A percentile compares a stretch with the other conserved stretches of the same genome.
phyloP scores from a whole-genome alignment of 1,140 invertebrate species.

The Hesperophylax magnus region DNA sequence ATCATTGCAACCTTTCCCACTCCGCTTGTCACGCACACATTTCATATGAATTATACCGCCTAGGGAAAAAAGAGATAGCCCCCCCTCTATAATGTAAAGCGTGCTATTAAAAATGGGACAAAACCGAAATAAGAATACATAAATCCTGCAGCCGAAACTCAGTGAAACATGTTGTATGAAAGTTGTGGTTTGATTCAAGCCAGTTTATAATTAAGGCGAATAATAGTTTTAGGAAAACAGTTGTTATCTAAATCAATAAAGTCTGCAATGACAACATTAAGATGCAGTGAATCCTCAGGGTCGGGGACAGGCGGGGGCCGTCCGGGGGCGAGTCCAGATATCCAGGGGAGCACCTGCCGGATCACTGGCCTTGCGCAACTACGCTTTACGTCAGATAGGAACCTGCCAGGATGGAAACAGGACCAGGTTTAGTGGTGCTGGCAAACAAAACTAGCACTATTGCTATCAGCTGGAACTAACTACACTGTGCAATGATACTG shows the following conservation, averaged over 20 bases:
- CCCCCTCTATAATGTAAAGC: no score
- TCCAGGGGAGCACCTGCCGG: constrained; percentile 70
- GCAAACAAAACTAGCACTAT: background rate
- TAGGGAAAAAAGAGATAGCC: no score
- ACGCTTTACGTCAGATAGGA: constrained; percentile 63
- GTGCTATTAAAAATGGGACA: no score
- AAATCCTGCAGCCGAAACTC: no score
- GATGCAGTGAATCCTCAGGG: constrained; percentile 59
- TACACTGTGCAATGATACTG: no score
- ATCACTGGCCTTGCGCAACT: constrained; percentile 71
- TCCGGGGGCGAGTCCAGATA: constrained; percentile 70
- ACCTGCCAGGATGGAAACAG: constrained; percentile 59
- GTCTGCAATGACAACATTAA: constrained; percentile 76
- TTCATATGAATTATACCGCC: no score
- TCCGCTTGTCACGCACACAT: no score
- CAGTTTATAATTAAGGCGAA: constrained; percentile 72
- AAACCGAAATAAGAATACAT: no score
- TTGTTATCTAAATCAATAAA: constrained; percentile 73
- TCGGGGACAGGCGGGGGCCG: constrained; percentile 57
- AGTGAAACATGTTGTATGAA: no score
- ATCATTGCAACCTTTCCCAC: no score
- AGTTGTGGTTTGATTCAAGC: constrained; percentile 42
- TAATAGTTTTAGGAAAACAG: constrained; percentile 71
- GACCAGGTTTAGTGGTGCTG: background rate
- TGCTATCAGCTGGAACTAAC: no score